A percentile compares a stretch with the other conserved stretches of the same genome.
Evolutionary conservation across 2,797 vertebrate genomes (phyloP).

Genomic region (Huso huso): DNA sequence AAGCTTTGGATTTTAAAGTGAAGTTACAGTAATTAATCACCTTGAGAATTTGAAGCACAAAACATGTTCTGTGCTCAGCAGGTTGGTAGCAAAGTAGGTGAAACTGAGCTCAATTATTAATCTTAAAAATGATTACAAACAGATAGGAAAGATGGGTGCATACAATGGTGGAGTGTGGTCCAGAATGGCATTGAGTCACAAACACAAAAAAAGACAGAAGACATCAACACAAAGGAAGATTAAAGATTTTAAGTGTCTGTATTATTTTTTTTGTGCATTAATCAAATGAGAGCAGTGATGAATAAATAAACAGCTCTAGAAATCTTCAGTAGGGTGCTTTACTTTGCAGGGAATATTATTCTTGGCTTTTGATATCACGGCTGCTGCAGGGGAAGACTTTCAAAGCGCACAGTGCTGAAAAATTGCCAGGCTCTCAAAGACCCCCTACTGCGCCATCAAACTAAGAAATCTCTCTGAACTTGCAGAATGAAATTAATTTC

Average conservation of each 20-base stretch:
- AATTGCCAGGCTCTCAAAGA: conserved; percentile 81
- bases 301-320: conserved; percentile 84
- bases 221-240: conserved; percentile 4
- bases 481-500: conserved; percentile 84
- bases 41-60: conserved; percentile 54
- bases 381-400: conserved; percentile 82
- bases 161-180: background rate
- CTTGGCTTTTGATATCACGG: conserved; percentile 86
- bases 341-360: conserved; percentile 89
- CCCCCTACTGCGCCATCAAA: conserved; percentile 80
- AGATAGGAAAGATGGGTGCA: background rate
- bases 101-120: background rate
- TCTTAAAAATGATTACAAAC: background rate
- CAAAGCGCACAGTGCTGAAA: conserved; percentile 80
- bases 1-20: too few relatives aligned
- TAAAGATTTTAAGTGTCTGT: conserved; percentile 29
- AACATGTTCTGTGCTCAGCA: conserved; percentile 51
- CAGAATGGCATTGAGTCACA: conserved; percentile 11
- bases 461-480: conserved; percentile 95
- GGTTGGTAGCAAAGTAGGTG: conserved; percentile 43
- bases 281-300: conserved; percentile 77
- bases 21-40: conserved; percentile 48
- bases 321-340: conserved; percentile 80
- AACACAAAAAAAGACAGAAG: conserved; percentile 18
- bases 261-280: conserved; percentile 66